Conservation (phyloP, 2,113 vertebrate species). For the Rhea americana region DNA sequence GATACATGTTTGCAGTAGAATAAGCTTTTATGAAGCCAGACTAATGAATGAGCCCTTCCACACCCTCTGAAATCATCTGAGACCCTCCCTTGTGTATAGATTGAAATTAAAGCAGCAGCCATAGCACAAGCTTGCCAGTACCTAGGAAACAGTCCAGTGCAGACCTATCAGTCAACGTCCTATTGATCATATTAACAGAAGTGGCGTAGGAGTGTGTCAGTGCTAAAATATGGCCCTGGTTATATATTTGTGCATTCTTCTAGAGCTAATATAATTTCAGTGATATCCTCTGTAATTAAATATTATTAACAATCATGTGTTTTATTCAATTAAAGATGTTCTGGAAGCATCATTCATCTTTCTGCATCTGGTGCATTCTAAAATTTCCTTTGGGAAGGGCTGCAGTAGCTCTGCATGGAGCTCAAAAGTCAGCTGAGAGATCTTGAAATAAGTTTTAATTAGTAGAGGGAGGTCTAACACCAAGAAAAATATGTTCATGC, state of each 20-base stretch:
- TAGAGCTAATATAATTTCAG: not conserved
- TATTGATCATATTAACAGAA: conserved; percentile 16
- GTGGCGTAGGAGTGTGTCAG: not conserved
- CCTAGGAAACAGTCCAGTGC: not conserved
- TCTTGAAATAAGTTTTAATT: not conserved
- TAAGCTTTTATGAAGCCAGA: conserved; percentile 25
- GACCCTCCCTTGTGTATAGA: not conserved
- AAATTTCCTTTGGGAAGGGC: not conserved
- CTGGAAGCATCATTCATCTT: not conserved
- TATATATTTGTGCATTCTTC: not conserved
- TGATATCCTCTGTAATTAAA: not conserved
- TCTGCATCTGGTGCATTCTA: not conserved
- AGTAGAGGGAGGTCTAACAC: not conserved
- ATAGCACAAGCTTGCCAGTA: not conserved
- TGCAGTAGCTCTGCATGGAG: not conserved
- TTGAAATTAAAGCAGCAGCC: not conserved
- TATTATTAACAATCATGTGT: not conserved
- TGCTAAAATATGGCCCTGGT: not conserved
- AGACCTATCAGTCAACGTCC: conserved; percentile 20
- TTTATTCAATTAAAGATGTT: not conserved
- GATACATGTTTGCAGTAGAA: not conserved
- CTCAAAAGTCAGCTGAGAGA: not conserved
- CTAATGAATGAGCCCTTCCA: conserved; percentile 13
- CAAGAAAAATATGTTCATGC: not conserved
- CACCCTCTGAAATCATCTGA: not conserved